Conservation (phyloP, 2,888 invertebrate species). For the Calameuta idolon region DNA sequence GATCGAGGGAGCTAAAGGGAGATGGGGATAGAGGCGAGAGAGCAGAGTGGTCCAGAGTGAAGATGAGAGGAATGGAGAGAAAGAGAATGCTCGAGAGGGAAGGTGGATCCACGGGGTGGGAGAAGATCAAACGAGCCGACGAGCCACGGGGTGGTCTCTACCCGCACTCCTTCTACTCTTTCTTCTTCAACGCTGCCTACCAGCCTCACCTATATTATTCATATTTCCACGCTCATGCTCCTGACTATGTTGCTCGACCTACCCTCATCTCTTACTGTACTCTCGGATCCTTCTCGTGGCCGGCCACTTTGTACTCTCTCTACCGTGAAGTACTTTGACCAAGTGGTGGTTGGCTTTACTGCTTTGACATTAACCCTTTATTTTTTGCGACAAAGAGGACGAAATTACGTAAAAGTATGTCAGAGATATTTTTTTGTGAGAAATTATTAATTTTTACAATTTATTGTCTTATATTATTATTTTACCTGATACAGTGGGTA, state of each 20-base stretch:
- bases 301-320: constrained; percentile 22
- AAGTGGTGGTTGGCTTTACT: not conserved
- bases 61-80: constrained; percentile 34
- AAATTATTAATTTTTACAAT: not conserved
- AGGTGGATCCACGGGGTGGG: constrained; percentile 44
- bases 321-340: not conserved
- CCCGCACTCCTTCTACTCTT: constrained; percentile 51
- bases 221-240: constrained; percentile 55
- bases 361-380: not conserved
- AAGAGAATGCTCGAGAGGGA: constrained; percentile 36
- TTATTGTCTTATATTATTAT: not conserved
- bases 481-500: not conserved
- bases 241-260: constrained; percentile 36
- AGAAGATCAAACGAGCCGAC: constrained; percentile 66
- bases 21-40: constrained; percentile 25
- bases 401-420: not conserved
- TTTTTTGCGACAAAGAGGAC: not conserved
- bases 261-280: not conserved
- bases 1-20: constrained; percentile 25
- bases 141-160: constrained; percentile 66
- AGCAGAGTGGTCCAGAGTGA: constrained; percentile 25
- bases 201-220: constrained; percentile 56
- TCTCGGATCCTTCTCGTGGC: constrained; percentile 12
- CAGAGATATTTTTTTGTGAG: not conserved
- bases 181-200: constrained; percentile 38